A percentile compares a stretch with the other conserved stretches of the same genome.
Evolutionary conservation across 2,888 invertebrate species (phyloP).

Genomic region (Tribolium freemani): DNA sequence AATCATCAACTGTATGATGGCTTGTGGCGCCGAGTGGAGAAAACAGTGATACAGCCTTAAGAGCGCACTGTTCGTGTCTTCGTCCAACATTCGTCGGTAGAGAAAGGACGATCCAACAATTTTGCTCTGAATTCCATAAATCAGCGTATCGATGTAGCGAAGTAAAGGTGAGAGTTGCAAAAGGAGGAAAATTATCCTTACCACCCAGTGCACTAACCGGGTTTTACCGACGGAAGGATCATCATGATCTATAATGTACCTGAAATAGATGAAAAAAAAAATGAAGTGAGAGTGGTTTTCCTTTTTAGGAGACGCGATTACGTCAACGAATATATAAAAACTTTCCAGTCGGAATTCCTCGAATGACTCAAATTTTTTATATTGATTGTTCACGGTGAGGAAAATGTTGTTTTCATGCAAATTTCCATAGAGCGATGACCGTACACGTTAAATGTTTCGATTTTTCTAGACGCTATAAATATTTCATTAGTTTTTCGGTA

Average conservation of each 20-base stretch:
- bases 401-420: neutral
- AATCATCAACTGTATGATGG: slow-evolving; percentile 67
- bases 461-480: neutral
- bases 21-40: slow-evolving; percentile 67
- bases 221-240: slow-evolving; percentile 66
- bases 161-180: slow-evolving; percentile 69
- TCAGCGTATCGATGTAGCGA: slow-evolving; percentile 67
- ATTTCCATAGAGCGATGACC: neutral
- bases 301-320: neutral
- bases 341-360: neutral
- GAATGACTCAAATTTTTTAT: neutral
- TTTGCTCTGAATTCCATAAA: slow-evolving; percentile 66
- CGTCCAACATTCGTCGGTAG: slow-evolving; percentile 68
- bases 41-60: slow-evolving; percentile 68
- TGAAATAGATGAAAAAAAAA: slow-evolving; percentile 49
- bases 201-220: slow-evolving; percentile 66
- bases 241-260: slow-evolving; percentile 69
- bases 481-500: neutral
- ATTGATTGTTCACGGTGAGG: neutral
- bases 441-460: neutral
- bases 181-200: slow-evolving; percentile 67
- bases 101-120: slow-evolving; percentile 62
- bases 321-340: neutral
- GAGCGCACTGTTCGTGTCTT: slow-evolving; percentile 68
- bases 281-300: neutral